Evolutionary conservation across 2,888 invertebrate species (phyloP), one percentile per base, ranked within the genome.

Genomic region (Balanococcus diminutus): DNA sequence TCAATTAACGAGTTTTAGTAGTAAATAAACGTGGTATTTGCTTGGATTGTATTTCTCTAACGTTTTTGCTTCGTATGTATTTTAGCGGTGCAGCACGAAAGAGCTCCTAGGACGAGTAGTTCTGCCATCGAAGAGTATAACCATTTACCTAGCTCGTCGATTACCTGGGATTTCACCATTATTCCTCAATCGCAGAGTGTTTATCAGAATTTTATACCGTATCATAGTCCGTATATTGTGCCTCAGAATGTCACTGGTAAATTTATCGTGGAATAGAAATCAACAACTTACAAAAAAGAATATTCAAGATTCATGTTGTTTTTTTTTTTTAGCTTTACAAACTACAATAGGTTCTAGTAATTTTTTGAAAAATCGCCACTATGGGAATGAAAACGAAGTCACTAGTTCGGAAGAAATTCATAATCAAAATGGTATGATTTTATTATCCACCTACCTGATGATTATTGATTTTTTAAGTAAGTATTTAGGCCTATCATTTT

Each of bases 41-140:
- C 25, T 19, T 79, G 36, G 75, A 72, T 79, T 36, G 75, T 32
- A 8, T 79, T 79, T 79, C 36, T 36, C 36, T 4, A 46, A 22
- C n/a, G n/a, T n/a, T n/a, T n/a, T n/a, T n/a, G n/a, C n/a, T n/a
- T n/a, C n/a, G n/a, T n/a, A n/a, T n/a, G 86, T 87, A 86, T 90
- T 91, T 83, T 92, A 97, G 97, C 97, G 87, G 97, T 97, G 25
- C 96, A 97, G 89, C 96, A 97, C 90, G 97, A 97, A 90, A 91
- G 97, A 87, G 96, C 96, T 11, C 96, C 96, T 0, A 92, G 96
- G 75, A 90, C 72, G 19, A 67, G 36, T 72, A 19, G 19, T 6
- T 31, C 67, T 2, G 11, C 72, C 6, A 22, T 56, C 8, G 72
- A 82, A n/a, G 86, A 86, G 31, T 75, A 39, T 39, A 16, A 79